phyloP scores from a whole-genome alignment of 2,888 invertebrate species.

The Pyrrhosoma nymphula region DNA sequence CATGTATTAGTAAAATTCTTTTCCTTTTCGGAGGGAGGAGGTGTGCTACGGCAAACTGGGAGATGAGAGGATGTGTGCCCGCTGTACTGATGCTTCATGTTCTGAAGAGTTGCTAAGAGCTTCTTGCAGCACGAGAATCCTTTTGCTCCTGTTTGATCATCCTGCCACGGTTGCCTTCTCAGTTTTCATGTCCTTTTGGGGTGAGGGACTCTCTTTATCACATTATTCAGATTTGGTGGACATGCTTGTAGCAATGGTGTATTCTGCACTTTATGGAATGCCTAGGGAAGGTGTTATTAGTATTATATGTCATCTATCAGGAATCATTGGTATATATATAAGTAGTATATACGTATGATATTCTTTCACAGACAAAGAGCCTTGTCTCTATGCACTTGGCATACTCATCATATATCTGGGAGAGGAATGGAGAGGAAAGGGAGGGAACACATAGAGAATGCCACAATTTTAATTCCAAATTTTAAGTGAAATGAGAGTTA shows the following conservation, averaged over 20 bases:
- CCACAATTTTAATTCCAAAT: too few relatives aligned
- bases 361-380: too few relatives aligned
- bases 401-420: too few relatives aligned
- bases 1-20: background rate
- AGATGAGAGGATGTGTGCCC: slow-evolving; percentile 80
- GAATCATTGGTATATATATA: too few relatives aligned
- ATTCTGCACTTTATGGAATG: background rate
- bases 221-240: background rate
- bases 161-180: slow-evolving; percentile 96
- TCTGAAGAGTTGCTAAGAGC: slow-evolving; percentile 79
- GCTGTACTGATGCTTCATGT: slow-evolving; percentile 79
- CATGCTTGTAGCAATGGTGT: background rate
- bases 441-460: too few relatives aligned
- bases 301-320: background rate
- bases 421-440: too few relatives aligned
- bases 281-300: background rate
- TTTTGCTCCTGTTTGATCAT: slow-evolving; percentile 90
- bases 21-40: slow-evolving; percentile 17
- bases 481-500: too few relatives aligned
- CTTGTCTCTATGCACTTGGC: too few relatives aligned
- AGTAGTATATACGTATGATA: too few relatives aligned
- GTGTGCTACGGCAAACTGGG: slow-evolving; percentile 81
- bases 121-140: slow-evolving; percentile 80
- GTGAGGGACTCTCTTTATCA: slow-evolving; percentile 80
- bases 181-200: slow-evolving; percentile 98